phyloP scores from a whole-genome alignment of 2,888 invertebrate species.

The Athrips mouffetella region DNA sequence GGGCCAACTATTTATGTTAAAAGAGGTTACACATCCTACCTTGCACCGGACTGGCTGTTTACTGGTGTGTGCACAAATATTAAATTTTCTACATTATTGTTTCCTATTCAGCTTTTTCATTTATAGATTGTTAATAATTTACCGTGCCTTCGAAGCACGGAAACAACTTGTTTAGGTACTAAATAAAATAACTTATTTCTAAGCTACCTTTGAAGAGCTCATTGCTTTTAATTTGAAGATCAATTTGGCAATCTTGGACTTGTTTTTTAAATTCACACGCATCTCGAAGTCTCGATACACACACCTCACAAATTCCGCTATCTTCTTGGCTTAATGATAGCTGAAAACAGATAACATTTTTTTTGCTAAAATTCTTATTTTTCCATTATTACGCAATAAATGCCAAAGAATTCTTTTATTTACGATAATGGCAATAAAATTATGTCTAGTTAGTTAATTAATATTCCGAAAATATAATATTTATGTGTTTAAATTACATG shows the following conservation, averaged over 20 bases:
- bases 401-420: too few relatives aligned
- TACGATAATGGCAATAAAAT: too few relatives aligned
- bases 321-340: conserved; percentile 28
- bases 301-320: conserved; percentile 57
- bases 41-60: too few relatives aligned
- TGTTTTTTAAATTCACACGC: conserved; percentile 58
- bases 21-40: too few relatives aligned
- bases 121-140: too few relatives aligned
- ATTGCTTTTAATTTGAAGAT: conserved; percentile 31
- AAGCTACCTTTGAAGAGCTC: conserved; percentile 38
- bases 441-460: too few relatives aligned
- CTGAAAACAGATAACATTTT: conserved; percentile 24
- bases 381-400: too few relatives aligned
- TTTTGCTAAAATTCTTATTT: too few relatives aligned
- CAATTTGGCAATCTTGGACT: conserved; percentile 50
- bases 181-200: neutral
- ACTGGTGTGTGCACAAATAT: too few relatives aligned
- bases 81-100: too few relatives aligned
- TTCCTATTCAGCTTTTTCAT: too few relatives aligned
- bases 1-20: too few relatives aligned
- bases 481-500: conserved; percentile 42
- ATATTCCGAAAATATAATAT: neutral
- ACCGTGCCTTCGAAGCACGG: neutral
- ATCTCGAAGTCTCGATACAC: conserved; percentile 51
- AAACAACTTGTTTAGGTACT: neutral